These are phyloP conservation scores for Helarctos malayanus DNA, from an alignment of 2,797 vertebrate genomes.

Conservation along the genomic window DNA sequence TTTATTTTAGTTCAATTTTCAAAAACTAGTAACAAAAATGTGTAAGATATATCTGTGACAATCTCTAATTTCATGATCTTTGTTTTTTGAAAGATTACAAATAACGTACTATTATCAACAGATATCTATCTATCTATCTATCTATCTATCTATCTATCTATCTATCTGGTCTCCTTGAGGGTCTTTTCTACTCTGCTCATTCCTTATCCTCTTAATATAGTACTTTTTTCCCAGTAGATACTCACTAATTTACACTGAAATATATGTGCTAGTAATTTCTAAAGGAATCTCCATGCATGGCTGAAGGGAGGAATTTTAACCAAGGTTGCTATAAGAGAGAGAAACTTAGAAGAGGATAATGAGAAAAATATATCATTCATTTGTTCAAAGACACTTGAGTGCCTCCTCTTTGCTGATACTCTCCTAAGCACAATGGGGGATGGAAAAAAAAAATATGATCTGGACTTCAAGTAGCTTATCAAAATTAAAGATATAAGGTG, in stretches of 20 bases:
- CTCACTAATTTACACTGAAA: not conserved
- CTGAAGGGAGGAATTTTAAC: not conserved
- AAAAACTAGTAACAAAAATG: not conserved
- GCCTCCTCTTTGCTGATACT: not conserved
- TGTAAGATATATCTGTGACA: not conserved
- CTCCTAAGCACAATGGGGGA: not conserved
- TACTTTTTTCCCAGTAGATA: not conserved
- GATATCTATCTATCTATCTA: not conserved
- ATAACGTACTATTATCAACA: not conserved
- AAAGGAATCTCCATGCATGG: not conserved
- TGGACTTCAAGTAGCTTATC: not conserved
- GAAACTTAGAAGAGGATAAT: not conserved
- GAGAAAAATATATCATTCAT: constrained; percentile 39
- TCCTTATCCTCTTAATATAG: not conserved
- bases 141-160: too few species aligned
- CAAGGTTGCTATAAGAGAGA: not conserved
- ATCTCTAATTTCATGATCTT: not conserved
- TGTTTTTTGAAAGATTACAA: not conserved
- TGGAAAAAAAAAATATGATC: not conserved
- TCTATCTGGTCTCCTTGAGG: not conserved
- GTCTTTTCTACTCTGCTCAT: not conserved
- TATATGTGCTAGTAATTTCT: not conserved
- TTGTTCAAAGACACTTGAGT: not conserved
- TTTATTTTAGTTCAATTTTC: not conserved
- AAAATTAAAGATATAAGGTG: not conserved